These are phyloP conservation scores for Apis mellifera DNA, from an alignment of 1,140 invertebrate species.

Conservation along the genomic window DNA sequence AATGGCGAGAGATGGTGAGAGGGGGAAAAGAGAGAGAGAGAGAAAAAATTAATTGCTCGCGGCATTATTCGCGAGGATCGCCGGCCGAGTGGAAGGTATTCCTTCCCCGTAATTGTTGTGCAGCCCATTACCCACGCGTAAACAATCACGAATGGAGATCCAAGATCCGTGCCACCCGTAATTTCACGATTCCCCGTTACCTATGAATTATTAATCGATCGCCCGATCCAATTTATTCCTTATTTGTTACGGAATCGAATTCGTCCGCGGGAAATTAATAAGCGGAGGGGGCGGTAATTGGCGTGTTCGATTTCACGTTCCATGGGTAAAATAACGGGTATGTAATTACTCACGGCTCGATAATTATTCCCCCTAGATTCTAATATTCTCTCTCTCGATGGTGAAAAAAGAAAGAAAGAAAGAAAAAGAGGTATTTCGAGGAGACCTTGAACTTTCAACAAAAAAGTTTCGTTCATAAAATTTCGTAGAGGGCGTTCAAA, in stretches of 20 bases:
- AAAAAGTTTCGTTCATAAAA: not conserved
- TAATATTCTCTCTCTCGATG: too few species aligned
- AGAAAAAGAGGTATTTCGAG: too few species aligned
- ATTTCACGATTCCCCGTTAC: not conserved
- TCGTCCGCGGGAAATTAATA: not conserved
- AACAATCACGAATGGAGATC: constrained; percentile 8
- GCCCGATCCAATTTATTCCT: constrained; percentile 7
- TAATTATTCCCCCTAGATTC: too few species aligned
- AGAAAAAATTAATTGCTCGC: constrained; percentile 37
- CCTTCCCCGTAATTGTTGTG: constrained; percentile 14
- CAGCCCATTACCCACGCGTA: constrained; percentile 21
- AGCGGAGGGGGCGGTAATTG: not conserved
- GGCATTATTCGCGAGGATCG: constrained; percentile 23
- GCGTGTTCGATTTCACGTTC: not conserved
- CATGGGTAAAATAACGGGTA: too few species aligned
- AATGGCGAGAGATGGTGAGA: constrained; percentile 13
- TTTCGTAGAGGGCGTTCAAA: not conserved
- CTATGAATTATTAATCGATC: constrained; percentile 22
- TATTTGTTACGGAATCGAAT: not conserved
- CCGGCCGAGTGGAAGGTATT: constrained; percentile 12
- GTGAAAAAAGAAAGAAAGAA: too few species aligned
- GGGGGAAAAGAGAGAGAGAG: not conserved
- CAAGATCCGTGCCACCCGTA: not conserved
- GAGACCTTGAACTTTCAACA: too few species aligned
- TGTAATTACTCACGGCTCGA: too few species aligned